These are phyloP conservation scores for Ciconia boyciana DNA, from an alignment of 2,113 vertebrate genomes.

Conservation along the genomic window DNA sequence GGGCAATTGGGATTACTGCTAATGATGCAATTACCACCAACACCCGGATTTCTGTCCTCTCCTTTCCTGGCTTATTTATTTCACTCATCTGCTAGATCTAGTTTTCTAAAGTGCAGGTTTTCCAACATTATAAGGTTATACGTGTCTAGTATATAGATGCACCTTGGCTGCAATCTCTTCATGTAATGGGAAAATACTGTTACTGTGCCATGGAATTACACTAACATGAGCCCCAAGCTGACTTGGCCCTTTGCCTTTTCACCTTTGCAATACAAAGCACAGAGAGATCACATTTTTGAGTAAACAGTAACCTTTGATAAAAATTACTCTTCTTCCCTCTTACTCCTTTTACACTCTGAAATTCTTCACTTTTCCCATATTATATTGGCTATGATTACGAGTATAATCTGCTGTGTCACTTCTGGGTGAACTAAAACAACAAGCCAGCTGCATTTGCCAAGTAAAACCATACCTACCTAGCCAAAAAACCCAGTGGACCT, in stretches of 20 bases:
- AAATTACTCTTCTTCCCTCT: neutral
- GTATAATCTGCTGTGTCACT: neutral
- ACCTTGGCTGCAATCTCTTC: neutral
- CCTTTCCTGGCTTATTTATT: neutral
- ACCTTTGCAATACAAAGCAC: neutral
- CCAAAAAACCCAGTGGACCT: neutral
- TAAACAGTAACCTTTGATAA: neutral
- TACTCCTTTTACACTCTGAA: neutral
- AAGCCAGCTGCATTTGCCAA: neutral
- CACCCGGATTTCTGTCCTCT: neutral
- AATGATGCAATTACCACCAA: neutral
- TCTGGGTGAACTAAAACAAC: neutral
- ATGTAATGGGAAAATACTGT: fast-evolving
- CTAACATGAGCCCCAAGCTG: neutral
- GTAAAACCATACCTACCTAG: neutral
- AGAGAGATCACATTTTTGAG: neutral
- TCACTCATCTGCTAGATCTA: neutral
- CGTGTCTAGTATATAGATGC: neutral
- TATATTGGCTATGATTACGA: neutral
- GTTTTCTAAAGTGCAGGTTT: neutral
- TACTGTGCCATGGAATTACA: neutral
- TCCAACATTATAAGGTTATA: neutral
- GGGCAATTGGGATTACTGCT: neutral
- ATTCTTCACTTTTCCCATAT: neutral
- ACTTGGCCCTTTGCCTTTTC: neutral